Conservation (phyloP, 1,140 invertebrate species). For the Cydia splendana region DNA sequence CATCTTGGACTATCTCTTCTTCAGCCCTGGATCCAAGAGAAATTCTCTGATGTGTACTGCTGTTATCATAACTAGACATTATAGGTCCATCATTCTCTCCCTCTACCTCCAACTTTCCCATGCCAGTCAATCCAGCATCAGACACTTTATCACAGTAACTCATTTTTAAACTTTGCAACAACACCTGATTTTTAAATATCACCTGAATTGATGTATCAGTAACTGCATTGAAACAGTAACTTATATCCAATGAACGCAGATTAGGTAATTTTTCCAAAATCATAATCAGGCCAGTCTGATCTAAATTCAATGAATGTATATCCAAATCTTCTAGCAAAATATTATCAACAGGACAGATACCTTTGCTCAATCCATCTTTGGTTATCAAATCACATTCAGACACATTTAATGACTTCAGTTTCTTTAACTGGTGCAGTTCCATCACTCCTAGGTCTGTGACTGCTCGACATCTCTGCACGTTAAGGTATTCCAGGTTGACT, state of each 20-base stretch:
- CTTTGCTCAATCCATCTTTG: conserved; percentile 80
- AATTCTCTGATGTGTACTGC: conserved; percentile 72
- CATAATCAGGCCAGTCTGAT: conserved; percentile 81
- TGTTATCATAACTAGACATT: conserved; percentile 58
- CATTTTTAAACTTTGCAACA: conserved; percentile 82
- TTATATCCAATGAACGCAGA: conserved; percentile 82
- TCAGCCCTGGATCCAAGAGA: conserved; percentile 83
- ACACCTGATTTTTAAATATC: conserved; percentile 82
- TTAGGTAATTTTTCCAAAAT: conserved; percentile 81
- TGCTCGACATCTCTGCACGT: conserved; percentile 81
- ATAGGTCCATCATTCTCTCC: conserved; percentile 58
- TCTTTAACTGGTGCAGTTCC: conserved; percentile 78
- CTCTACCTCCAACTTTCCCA: conserved; percentile 74
- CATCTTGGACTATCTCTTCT: conserved; percentile 84
- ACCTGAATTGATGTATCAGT: conserved; percentile 84
- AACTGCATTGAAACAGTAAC: conserved; percentile 84
- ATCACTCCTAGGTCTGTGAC: conserved; percentile 82
- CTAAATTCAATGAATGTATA: conserved; percentile 82
- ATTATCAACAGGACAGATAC: conserved; percentile 79
- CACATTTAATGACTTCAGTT: conserved; percentile 82
- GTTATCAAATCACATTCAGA: conserved; percentile 85
- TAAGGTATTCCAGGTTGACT: conserved; percentile 79
- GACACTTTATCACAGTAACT: conserved; percentile 84
- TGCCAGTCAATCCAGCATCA: conserved; percentile 84
- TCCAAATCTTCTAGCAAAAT: conserved; percentile 77